Base-by-base conservation (phyloP, 64 coral and sea anemone species). In the Hydrozoanthus tunicans region DNA sequence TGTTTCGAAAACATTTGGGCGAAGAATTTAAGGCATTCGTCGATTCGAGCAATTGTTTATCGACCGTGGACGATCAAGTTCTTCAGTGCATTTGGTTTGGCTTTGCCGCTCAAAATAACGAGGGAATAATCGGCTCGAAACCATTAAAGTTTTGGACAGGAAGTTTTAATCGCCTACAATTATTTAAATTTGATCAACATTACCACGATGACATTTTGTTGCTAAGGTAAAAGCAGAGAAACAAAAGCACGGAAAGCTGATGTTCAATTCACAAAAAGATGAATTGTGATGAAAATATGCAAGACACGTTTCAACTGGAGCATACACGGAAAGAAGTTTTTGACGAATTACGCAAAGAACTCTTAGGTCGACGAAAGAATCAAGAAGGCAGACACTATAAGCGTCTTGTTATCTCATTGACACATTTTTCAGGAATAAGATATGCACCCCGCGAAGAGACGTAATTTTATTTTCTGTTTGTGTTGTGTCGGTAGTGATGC, bases 221-320 rank as follows among this genome's bases (percentile, higher is more conserved):
- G 12, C 70, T 61, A 73, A 71, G 53, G 15, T 43, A 53, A 86
- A 25, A 55, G 20, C 9, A 82, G 63, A 81, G n/a, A 62, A 81
- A 25, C 8, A 9, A 73, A 86, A 57, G 58, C 62, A 83, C 65
- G 66, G 32, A 86, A 73, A 72, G 6, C 84, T 88, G 84, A 74
- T 43, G 59, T 51, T 73, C 68, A 88, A 88, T 60, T 32, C 9
- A 25, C 56, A 12, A 59, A 51, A 88, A 11, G 7, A 24, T 9
- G 7, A 6, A 15, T 15, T 14, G 12, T 1, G 25, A 88, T 59
- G 55, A 32, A 73, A 10, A 56, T 75, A 88, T 88, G 73, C 84
- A 88, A 7, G 25, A 56, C 84, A 88, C 68, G 84, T 61, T 88
- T 61, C 56, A 2, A 51, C 6, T 86, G 9, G 12, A 9, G 53